Base-by-base conservation (phyloP, 2,888 invertebrate species). In the Drosophila pseudotakahashii region DNA sequence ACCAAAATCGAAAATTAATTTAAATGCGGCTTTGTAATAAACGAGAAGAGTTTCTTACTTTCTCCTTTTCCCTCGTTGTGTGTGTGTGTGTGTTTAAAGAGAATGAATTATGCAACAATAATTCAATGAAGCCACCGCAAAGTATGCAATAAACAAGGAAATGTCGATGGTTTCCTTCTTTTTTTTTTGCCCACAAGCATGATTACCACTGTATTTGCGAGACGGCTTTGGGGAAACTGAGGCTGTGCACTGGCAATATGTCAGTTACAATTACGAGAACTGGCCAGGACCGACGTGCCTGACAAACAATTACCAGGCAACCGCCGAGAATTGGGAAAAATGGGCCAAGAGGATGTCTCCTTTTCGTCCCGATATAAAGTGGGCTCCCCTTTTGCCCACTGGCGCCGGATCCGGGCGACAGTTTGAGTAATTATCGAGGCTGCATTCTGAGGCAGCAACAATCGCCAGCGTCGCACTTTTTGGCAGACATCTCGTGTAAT, bases 361-460 rank as follows among this genome's bases (percentile, higher is more conserved):
- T n/a, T 51, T 23, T 6, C 23, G 23, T 3, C 0, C 26, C 52
- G 61, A 52, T 50, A 47, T 44, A 23, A 26, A 26, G 16, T 32
- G 30, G 26, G 34, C 26, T 26, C 7, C 7, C 30, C 30, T 6
- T 30, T 30, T 30, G 30, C 30, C 30, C 30, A 30, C 30, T 59
- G 71, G 58, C 69, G 75, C 60, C 70, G 69, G 77, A 81, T 83
- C 75, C 68, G 81, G 83, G 81, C 88, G 84, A 84, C 88, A 86
- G 75, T 88, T 84, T 84, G 88, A 84, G 84, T 84, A 84, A 84
- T 84, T 88, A 84, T 84, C 76, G 87, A 72, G 87, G 75, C 79
- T 86, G 83, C 81, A 82, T 71, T 81, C 80, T 71, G 75, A 72
- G 67, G 64, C 36, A 44, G 67, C 39, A 66, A n/a, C 66, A 71